A percentile compares a stretch with the other conserved stretches of the same genome.
Evolutionary conservation across 2,113 vertebrate genomes (phyloP).

Genomic region (Heloderma charlesbogerti): DNA sequence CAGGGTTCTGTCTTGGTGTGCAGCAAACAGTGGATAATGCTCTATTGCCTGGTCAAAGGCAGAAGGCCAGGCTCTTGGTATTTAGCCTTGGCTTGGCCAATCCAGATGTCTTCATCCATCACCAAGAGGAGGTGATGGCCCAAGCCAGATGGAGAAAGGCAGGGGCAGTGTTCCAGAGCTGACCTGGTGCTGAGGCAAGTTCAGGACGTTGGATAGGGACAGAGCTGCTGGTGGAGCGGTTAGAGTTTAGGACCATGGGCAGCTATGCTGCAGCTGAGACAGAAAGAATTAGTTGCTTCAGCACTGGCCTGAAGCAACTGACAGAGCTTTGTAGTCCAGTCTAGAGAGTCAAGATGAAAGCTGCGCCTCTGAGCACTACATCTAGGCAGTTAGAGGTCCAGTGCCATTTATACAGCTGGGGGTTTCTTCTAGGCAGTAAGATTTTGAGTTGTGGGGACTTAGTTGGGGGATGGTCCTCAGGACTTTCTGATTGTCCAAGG

Average conservation of each 20-base stretch:
- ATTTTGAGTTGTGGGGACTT: too few species aligned
- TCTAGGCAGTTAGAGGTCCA: too few species aligned
- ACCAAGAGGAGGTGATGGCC: background rate
- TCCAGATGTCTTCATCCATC: background rate
- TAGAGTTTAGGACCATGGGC: background rate
- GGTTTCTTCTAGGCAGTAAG: too few species aligned
- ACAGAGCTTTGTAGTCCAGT: background rate
- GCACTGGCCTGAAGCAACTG: background rate
- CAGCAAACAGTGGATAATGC: background rate
- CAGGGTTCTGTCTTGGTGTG: background rate
- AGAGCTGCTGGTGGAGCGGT: background rate
- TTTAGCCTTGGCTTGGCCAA: background rate
- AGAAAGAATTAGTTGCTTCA: too few species aligned
- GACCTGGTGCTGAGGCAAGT: background rate
- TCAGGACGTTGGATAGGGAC: slow-evolving; percentile 1
- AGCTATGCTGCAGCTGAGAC: background rate
- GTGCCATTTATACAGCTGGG: too few species aligned
- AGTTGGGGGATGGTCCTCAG: too few species aligned
- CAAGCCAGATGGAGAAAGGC: background rate
- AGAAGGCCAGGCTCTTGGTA: background rate
- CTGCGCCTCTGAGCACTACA: too few species aligned
- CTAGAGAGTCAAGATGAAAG: too few species aligned
- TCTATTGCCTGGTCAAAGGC: background rate
- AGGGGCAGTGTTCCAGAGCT: background rate
- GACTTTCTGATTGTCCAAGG: too few species aligned